Evolutionary conservation across 2,888 invertebrate species (phyloP).

Genomic region (Meliscaeva auricollis): DNA sequence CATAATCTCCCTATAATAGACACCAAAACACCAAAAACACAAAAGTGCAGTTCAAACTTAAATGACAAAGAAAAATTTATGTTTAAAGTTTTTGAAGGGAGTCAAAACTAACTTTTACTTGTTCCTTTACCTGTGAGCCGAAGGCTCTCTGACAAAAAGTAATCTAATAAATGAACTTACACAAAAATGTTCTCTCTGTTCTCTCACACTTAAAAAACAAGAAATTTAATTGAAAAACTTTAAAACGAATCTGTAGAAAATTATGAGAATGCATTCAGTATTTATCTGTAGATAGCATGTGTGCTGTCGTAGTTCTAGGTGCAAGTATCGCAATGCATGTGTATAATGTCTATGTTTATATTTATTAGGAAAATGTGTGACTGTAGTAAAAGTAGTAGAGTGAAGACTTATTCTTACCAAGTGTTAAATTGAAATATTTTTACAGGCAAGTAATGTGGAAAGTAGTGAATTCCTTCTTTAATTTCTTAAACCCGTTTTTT

Average conservation of each 20-base stretch:
- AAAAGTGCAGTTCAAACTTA: slow-evolving; percentile 49
- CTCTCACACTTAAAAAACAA: slow-evolving; percentile 31
- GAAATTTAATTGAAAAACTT: slow-evolving; percentile 55
- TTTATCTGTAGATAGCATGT: no score
- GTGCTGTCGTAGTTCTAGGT: no score
- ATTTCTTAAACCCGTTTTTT: no score
- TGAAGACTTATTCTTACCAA: no score
- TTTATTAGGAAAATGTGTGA: no score
- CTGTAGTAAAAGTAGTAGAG: no score
- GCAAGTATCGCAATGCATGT: no score
- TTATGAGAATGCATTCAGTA: not conserved
- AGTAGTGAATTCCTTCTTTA: no score
- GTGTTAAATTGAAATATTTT: no score
- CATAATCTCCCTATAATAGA: slow-evolving; percentile 32
- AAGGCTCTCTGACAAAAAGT: slow-evolving; percentile 18
- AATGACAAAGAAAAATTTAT: slow-evolving; percentile 61
- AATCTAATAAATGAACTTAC: slow-evolving; percentile 34
- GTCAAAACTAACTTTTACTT: slow-evolving; percentile 46
- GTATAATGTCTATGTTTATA: no score
- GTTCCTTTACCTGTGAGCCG: not conserved
- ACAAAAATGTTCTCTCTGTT: slow-evolving; percentile 10
- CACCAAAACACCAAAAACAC: slow-evolving; percentile 11
- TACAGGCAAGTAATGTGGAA: no score
- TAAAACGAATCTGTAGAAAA: slow-evolving; percentile 27
- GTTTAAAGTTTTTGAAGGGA: slow-evolving; percentile 33